Evolutionary conservation across 2,113 vertebrate species (phyloP).

Genomic region (Tychaedon coryphoeus): DNA sequence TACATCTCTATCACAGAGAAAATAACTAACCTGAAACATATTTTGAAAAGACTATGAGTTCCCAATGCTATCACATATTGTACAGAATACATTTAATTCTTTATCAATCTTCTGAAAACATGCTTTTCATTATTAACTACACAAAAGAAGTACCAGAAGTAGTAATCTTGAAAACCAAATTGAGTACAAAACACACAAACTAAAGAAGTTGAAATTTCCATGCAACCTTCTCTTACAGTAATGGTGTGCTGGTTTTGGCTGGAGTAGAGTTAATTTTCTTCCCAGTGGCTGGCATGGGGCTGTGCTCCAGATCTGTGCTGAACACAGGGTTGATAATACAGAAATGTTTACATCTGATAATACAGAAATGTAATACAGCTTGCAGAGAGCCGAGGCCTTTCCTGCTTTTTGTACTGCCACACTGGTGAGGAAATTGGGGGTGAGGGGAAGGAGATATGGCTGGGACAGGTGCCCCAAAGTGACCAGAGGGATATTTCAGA

Average conservation of each 20-base stretch:
- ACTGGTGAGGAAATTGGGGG: background rate
- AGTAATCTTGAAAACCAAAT: background rate
- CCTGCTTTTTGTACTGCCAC: background rate
- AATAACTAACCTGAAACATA: background rate
- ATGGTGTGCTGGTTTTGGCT: rapidly evolving
- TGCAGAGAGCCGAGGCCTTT: background rate
- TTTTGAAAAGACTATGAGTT: background rate
- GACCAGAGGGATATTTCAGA: background rate
- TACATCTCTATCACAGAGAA: background rate
- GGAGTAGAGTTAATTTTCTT: background rate
- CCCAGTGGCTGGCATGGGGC: background rate
- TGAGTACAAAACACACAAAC: background rate
- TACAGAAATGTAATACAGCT: no score
- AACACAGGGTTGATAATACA: no score
- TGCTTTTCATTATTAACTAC: background rate
- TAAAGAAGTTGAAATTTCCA: background rate
- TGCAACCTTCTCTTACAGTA: background rate
- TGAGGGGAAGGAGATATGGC: background rate
- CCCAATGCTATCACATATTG: background rate
- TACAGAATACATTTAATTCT: background rate
- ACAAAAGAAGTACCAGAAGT: background rate
- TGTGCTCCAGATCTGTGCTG: background rate
- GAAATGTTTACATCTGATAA: no score
- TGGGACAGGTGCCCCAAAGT: background rate
- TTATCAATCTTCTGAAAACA: background rate